Conservation (phyloP, 2,888 invertebrate genomes). For the Celastrina argiolus region DNA sequence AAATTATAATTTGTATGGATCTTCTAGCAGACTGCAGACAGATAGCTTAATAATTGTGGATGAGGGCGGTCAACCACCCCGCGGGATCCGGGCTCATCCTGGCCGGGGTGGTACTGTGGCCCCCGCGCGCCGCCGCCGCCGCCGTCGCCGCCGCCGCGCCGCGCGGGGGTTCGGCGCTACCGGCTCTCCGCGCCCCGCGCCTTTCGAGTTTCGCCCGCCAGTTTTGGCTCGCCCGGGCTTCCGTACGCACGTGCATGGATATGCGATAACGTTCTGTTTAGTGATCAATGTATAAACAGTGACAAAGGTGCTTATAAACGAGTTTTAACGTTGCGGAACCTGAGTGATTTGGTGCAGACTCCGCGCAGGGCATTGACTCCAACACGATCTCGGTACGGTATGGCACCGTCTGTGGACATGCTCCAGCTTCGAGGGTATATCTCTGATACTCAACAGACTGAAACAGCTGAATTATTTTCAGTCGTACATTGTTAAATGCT, state of each 20-base stretch:
- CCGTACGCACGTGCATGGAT: not conserved
- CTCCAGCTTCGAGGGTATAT: not conserved
- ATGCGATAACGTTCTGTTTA: not conserved
- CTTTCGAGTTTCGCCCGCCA: not conserved
- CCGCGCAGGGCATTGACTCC: constrained; percentile 52
- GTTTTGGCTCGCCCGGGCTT: constrained; percentile 24
- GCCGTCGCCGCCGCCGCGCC: constrained; percentile 20
- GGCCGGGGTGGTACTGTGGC: constrained; percentile 16
- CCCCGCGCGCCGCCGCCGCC: constrained; percentile 14
- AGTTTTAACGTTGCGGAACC: constrained; percentile 17
- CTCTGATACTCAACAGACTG: not conserved
- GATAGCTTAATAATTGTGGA: constrained; percentile 4
- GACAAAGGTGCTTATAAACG: constrained; percentile 23
- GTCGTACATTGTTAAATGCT: not conserved
- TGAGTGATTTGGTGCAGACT: constrained; percentile 29
- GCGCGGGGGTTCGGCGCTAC: constrained; percentile 26
- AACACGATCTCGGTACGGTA: constrained; percentile 44
- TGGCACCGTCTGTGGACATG: constrained; percentile 25
- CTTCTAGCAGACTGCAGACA: not conserved
- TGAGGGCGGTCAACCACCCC: constrained; percentile 7
- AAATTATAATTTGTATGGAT: constrained; percentile 16
- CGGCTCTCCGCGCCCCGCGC: constrained; percentile 23
- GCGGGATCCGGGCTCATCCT: constrained; percentile 23
- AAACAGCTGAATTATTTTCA: constrained; percentile 11
- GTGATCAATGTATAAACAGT: constrained; percentile 23